phyloP scores from a whole-genome alignment of 64 coral and sea anemone species.

The Pocillopora verrucosa region DNA sequence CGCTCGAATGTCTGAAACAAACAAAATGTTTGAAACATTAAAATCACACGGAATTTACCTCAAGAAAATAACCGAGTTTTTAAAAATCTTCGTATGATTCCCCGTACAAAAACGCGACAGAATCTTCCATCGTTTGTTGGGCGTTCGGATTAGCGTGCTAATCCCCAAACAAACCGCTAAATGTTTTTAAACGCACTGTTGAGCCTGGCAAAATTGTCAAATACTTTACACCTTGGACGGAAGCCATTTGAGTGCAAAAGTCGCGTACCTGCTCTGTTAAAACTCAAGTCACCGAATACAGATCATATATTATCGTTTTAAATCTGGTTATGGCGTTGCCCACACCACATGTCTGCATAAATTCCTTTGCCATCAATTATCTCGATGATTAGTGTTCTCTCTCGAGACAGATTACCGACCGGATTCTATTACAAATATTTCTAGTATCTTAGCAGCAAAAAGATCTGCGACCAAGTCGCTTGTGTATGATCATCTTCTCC shows the following conservation, averaged over 20 bases:
- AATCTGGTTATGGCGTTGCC: neutral
- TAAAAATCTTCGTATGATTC: too few species aligned
- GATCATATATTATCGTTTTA: neutral
- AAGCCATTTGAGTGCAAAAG: neutral
- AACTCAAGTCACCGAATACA: neutral
- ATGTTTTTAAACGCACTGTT: neutral
- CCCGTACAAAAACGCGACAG: neutral
- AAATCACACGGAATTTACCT: too few species aligned
- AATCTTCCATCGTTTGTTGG: neutral
- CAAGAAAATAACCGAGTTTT: too few species aligned
- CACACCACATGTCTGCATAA: neutral
- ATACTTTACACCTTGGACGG: neutral
- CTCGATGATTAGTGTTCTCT: neutral
- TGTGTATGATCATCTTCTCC: neutral
- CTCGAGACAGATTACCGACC: neutral
- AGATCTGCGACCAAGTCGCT: neutral
- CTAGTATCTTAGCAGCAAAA: neutral
- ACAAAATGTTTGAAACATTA: too few species aligned
- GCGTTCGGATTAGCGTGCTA: neutral
- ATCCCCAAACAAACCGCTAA: constrained; percentile 12
- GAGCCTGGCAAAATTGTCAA: neutral
- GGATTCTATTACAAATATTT: constrained; percentile 29
- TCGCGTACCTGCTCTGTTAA: neutral
- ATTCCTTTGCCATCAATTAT: constrained; percentile 22
- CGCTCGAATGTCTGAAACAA: too few species aligned